Percentiles rank a stretch among this genome's conserved stretches.
These are phyloP conservation scores for Hirtodrosophila duncani DNA, from an alignment of 2,888 invertebrate species.

Conservation along the genomic window DNA sequence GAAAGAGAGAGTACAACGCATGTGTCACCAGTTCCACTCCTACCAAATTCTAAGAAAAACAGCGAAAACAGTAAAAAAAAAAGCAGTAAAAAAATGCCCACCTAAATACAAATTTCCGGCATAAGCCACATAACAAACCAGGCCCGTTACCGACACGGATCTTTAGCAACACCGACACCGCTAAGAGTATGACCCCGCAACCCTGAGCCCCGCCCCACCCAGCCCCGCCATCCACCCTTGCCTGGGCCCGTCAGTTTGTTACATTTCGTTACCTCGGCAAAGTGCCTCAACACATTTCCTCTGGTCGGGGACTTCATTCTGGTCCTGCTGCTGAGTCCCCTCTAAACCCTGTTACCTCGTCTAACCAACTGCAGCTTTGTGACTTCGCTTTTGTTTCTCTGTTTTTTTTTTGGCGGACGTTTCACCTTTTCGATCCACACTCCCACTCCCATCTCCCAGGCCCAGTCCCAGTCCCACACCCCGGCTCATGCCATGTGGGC, in stretches of 20 bases:
- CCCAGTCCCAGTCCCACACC: conserved; percentile 4
- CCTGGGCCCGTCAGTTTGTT: conserved; percentile 55
- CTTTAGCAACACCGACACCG: too few relatives aligned
- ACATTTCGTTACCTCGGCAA: conserved; percentile 69
- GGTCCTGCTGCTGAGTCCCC: conserved; percentile 23
- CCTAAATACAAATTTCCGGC: conserved; percentile 74
- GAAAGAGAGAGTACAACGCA: too few relatives aligned
- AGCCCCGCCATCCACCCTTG: conserved; percentile 10
- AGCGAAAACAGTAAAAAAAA: conserved; percentile 17
- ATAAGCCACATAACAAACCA: conserved; percentile 68
- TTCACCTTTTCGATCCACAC: conserved; percentile 44
- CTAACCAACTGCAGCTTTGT: conserved; percentile 37
- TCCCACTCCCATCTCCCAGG: background rate
- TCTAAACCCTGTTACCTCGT: background rate
- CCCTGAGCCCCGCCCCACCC: background rate
- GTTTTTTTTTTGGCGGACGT: conserved; percentile 47
- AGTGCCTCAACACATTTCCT: conserved; percentile 66
- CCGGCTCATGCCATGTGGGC: conserved; percentile 15
- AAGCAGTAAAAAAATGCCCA: conserved; percentile 16
- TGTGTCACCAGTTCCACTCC: background rate
- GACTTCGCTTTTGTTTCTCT: conserved; percentile 46
- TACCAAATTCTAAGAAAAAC: conserved; percentile 1
- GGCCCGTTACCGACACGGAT: conserved; percentile 50
- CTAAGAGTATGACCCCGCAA: too few relatives aligned
- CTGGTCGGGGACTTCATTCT: conserved; percentile 13